phyloP scores from a whole-genome alignment of 2,888 invertebrate species.

The Platycnemis pennipes region DNA sequence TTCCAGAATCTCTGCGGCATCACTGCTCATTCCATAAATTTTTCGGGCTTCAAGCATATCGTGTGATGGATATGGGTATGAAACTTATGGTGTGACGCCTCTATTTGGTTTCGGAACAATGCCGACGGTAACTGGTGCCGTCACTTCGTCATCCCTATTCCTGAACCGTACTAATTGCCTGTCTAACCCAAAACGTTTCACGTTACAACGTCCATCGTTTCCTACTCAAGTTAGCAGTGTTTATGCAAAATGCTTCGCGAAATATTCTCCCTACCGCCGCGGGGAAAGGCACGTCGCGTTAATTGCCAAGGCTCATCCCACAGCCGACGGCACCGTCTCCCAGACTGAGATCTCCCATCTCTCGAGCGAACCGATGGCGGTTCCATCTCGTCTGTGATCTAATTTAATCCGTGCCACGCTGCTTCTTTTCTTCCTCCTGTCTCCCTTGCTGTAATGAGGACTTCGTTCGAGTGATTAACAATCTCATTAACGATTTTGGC shows the following conservation, averaged over 20 bases:
- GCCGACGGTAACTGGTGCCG: neutral
- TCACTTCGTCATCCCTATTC: neutral
- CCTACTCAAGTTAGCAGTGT: too few relatives aligned
- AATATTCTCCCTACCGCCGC: neutral
- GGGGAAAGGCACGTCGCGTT: neutral
- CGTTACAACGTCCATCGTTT: neutral
- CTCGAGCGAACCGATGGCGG: neutral
- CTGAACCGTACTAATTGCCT: neutral
- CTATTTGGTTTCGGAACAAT: neutral
- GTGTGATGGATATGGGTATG: neutral
- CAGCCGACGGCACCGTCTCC: neutral
- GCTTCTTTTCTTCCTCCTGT: neutral
- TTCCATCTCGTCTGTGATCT: constrained; percentile 11
- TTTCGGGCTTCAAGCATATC: neutral
- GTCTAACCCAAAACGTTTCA: neutral
- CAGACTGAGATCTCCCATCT: neutral
- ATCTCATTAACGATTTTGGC: constrained; percentile 32
- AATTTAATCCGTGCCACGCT: neutral
- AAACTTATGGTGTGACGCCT: neutral
- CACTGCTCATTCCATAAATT: neutral
- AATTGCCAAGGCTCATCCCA: neutral
- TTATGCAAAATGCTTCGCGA: neutral
- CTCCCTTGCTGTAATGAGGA: too few relatives aligned
- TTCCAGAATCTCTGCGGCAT: too few relatives aligned
- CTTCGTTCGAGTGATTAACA: constrained; percentile 3